phyloP scores from a whole-genome alignment of 1,140 invertebrate genomes.

The Dryas iulia region DNA sequence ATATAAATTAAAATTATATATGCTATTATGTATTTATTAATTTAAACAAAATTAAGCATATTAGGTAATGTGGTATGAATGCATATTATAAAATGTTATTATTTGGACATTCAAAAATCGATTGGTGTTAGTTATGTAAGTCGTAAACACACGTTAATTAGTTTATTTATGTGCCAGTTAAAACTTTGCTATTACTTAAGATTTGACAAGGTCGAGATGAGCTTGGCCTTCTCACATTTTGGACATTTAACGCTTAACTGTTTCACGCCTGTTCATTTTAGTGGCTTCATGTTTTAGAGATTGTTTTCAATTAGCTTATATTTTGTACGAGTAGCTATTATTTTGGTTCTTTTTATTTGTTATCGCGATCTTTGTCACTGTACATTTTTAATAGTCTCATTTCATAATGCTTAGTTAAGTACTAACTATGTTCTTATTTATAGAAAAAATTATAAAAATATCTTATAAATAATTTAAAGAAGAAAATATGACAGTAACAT shows the following conservation, averaged over 20 bases:
- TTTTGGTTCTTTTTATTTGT: background rate
- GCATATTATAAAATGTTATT: background rate
- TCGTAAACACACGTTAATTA: constrained; percentile 16
- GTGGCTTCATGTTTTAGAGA: background rate
- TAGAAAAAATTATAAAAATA: too few species aligned
- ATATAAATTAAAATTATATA: too few species aligned
- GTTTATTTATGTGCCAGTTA: constrained; percentile 23
- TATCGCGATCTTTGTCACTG: too few species aligned
- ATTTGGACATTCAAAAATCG: background rate
- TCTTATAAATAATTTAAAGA: too few species aligned
- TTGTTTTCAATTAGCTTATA: background rate
- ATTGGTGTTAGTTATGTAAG: background rate
- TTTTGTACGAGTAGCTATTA: background rate
- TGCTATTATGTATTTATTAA: too few species aligned
- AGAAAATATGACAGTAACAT: too few species aligned
- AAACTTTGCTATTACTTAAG: constrained; percentile 26
- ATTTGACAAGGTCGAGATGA: constrained; percentile 21
- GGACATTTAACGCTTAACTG: constrained; percentile 4
- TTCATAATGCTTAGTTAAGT: too few species aligned
- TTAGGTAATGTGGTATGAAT: background rate
- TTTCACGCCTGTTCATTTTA: background rate
- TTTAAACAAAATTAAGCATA: too few species aligned
- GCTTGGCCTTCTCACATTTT: constrained; percentile 7
- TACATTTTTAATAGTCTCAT: too few species aligned
- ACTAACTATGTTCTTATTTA: too few species aligned